phyloP scores from a whole-genome alignment of 2,888 invertebrate genomes.

The Drosophila basisetae region DNA sequence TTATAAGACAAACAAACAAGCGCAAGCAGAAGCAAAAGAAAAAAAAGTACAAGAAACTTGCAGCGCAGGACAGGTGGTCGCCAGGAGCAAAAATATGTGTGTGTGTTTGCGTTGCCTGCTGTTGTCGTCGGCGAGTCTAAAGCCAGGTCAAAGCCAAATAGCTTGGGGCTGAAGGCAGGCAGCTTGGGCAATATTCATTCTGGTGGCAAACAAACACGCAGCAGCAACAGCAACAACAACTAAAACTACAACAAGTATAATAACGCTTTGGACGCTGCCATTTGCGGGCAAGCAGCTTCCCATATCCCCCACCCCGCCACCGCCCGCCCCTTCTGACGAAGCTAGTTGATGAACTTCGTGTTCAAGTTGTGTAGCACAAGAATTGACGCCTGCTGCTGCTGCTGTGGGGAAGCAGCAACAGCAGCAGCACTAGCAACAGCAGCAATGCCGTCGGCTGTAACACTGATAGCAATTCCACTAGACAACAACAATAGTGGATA shows the following conservation, averaged over 20 bases:
- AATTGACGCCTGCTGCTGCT: slow-evolving; percentile 76
- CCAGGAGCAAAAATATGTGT: slow-evolving; percentile 24
- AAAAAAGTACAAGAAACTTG: slow-evolving; percentile 45
- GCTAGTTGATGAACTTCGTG: slow-evolving; percentile 80
- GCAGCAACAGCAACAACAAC: slow-evolving; percentile 51
- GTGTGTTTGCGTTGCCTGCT: slow-evolving; percentile 7
- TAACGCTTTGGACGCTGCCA: slow-evolving; percentile 76
- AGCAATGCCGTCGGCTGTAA: slow-evolving; percentile 74
- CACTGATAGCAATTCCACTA: slow-evolving; percentile 80
- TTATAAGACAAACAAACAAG: slow-evolving; percentile 79
- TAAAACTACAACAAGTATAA: slow-evolving; percentile 58
- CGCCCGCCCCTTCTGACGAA: neutral
- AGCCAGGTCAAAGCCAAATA: slow-evolving; percentile 75
- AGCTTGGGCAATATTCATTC: slow-evolving; percentile 77
- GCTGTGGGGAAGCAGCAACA: slow-evolving; percentile 5
- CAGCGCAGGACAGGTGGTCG: slow-evolving; percentile 64
- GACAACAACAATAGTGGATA: slow-evolving; percentile 63
- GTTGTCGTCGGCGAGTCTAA: slow-evolving; percentile 27
- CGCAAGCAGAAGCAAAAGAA: slow-evolving; percentile 7
- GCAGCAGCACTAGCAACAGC: neutral
- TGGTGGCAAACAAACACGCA: slow-evolving; percentile 75
- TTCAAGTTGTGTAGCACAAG: slow-evolving; percentile 81
- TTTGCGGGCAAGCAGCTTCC: slow-evolving; percentile 59
- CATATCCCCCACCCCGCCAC: too few species aligned
- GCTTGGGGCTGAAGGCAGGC: slow-evolving; percentile 46